These are phyloP conservation scores for Ceramica pisi DNA, from an alignment of 2,888 invertebrate species.

Conservation along the genomic window DNA sequence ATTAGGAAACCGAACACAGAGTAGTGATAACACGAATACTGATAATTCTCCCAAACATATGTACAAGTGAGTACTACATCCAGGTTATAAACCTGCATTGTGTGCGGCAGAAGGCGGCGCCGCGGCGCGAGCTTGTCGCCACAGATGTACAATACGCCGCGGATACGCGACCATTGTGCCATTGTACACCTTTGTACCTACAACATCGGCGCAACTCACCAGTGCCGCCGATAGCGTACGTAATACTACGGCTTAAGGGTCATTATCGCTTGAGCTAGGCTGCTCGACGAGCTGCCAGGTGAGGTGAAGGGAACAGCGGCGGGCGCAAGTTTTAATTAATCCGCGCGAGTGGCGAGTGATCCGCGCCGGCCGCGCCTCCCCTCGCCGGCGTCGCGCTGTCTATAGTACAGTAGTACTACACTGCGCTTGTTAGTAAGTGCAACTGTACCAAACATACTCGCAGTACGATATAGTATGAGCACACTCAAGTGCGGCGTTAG, in stretches of 20 bases:
- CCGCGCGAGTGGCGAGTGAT: constrained; percentile 52
- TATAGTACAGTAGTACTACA: too few species aligned
- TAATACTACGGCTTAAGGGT: constrained; percentile 2
- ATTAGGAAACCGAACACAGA: not conserved
- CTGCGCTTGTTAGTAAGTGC: not conserved
- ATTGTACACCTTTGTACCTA: constrained; percentile 47
- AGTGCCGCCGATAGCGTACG: not conserved
- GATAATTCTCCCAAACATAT: not conserved
- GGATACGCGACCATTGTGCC: constrained; percentile 64
- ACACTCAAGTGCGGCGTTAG: too few species aligned
- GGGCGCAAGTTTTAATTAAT: constrained; percentile 67
- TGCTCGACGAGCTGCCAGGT: not conserved
- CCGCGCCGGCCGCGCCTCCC: constrained; percentile 6
- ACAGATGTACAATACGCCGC: constrained; percentile 2
- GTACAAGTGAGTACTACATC: not conserved
- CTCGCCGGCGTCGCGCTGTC: not conserved
- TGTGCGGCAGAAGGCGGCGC: not conserved
- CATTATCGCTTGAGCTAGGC: not conserved
- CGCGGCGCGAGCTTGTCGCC: not conserved
- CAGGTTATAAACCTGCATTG: not conserved
- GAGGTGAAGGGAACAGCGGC: constrained; percentile 51
- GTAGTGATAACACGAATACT: not conserved
- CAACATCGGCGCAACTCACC: constrained; percentile 8
- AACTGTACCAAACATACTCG: not conserved
- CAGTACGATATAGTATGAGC: not conserved